phyloP scores from a whole-genome alignment of 2,113 vertebrate genomes.

The Vidua macroura region DNA sequence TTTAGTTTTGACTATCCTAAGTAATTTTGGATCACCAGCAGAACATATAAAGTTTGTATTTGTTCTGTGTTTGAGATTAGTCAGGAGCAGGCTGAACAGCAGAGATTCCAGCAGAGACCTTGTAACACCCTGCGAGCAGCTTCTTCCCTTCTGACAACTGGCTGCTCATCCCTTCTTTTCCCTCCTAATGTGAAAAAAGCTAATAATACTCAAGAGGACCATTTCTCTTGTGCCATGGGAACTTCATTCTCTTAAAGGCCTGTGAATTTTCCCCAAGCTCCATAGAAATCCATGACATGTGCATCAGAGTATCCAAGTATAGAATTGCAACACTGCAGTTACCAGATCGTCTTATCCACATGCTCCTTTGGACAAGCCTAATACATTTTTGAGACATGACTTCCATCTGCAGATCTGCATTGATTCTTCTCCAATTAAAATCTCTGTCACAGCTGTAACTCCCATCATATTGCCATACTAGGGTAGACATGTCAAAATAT shows the following conservation, averaged over 20 bases:
- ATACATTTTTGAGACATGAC: slow-evolving; percentile 25
- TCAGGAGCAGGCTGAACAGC: background rate
- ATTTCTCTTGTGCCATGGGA: background rate
- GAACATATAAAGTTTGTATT: background rate
- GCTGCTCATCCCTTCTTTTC: background rate
- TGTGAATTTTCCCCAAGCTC: background rate
- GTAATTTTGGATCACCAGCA: background rate
- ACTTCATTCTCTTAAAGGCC: background rate
- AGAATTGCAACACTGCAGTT: background rate
- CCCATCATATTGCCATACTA: background rate
- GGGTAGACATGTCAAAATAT: background rate
- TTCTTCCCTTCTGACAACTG: background rate
- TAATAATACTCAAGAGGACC: background rate
- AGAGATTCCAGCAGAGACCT: background rate
- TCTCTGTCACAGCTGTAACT: slow-evolving; percentile 13
- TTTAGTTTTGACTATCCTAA: background rate
- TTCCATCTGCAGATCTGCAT: background rate
- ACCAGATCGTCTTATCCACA: background rate
- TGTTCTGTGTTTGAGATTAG: background rate
- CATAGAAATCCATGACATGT: background rate
- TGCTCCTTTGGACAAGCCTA: background rate
- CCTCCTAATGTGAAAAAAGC: background rate
- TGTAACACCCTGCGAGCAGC: fast-evolving
- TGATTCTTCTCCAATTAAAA: background rate
- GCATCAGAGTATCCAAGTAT: background rate